Evolutionary conservation across 1,140 invertebrate species (phyloP).

Genomic region (Hypsibius dujardini): DNA sequence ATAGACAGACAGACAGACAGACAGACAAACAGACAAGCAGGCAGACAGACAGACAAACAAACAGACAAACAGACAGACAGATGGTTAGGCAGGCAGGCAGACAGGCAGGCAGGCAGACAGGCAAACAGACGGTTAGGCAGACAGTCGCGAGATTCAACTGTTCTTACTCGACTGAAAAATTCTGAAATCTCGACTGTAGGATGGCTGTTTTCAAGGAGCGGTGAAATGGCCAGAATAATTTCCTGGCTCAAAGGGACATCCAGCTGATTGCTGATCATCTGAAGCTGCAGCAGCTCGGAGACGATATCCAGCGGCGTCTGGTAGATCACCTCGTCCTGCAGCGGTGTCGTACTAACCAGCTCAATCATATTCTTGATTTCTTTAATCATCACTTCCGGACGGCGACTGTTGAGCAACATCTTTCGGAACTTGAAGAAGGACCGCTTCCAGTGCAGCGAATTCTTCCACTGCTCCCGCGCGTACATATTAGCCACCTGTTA

Average conservation of each 20-base stretch:
- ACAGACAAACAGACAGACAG: no score
- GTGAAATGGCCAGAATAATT: constrained; percentile 40
- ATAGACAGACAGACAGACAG: no score
- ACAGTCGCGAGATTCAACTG: neutral
- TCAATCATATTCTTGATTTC: constrained; percentile 61
- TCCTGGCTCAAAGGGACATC: constrained; percentile 34
- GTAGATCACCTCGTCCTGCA: constrained; percentile 58
- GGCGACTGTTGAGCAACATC: constrained; percentile 44
- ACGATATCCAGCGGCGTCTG: constrained; percentile 54
- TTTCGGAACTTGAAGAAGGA: constrained; percentile 58
- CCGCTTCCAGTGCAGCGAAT: constrained; percentile 38
- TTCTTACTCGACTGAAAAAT: constrained; percentile 37
- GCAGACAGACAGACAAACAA: no score
- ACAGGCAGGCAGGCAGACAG: no score
- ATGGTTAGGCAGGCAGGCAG: no score
- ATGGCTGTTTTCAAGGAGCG: constrained; percentile 42
- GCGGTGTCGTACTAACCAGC: constrained; percentile 52
- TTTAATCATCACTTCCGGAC: constrained; percentile 58
- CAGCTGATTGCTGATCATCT: constrained; percentile 17
- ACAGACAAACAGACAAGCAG: no score
- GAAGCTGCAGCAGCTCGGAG: constrained; percentile 42
- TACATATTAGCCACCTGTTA: constrained; percentile 17
- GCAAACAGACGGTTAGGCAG: no score
- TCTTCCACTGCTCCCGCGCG: neutral
- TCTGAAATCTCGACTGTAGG: constrained; percentile 45